phyloP scores from a whole-genome alignment of 1,140 invertebrate genomes.

The Anastrepha ludens region DNA sequence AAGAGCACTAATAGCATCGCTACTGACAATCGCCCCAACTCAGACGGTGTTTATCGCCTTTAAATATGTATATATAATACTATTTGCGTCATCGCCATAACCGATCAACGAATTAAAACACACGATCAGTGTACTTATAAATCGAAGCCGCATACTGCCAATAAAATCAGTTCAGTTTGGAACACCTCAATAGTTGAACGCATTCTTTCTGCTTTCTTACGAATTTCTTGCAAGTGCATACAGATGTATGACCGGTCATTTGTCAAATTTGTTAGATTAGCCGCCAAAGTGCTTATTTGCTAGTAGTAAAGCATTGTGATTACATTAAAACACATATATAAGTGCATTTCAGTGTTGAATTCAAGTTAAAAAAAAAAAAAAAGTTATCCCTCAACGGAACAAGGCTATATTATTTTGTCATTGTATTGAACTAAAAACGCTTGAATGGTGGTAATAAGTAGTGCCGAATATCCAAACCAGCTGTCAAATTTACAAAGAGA shows the following conservation, averaged over 20 bases:
- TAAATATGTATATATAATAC: background rate
- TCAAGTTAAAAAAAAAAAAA: background rate
- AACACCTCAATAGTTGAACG: background rate
- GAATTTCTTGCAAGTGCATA: constrained; percentile 8
- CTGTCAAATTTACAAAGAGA: constrained; percentile 1
- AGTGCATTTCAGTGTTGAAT: background rate
- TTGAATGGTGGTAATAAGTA: constrained; percentile 48
- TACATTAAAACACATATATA: background rate
- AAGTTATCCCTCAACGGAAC: background rate
- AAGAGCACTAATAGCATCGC: background rate
- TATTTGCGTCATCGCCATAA: background rate
- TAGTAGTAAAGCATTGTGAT: background rate
- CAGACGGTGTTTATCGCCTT: background rate
- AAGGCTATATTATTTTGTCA: background rate
- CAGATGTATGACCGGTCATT: constrained; percentile 43
- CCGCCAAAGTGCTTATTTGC: background rate
- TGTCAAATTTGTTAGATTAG: constrained; percentile 27
- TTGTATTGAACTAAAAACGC: background rate
- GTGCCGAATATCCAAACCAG: background rate
- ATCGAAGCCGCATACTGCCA: constrained; percentile 15
- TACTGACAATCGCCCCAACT: background rate
- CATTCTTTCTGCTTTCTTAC: background rate
- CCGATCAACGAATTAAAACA: background rate
- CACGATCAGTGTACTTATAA: constrained; percentile 14
- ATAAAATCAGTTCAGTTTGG: constrained; percentile 36